These are phyloP conservation scores for Paratilapia polleni DNA, from an alignment of 2,113 vertebrate species.

Conservation along the genomic window DNA sequence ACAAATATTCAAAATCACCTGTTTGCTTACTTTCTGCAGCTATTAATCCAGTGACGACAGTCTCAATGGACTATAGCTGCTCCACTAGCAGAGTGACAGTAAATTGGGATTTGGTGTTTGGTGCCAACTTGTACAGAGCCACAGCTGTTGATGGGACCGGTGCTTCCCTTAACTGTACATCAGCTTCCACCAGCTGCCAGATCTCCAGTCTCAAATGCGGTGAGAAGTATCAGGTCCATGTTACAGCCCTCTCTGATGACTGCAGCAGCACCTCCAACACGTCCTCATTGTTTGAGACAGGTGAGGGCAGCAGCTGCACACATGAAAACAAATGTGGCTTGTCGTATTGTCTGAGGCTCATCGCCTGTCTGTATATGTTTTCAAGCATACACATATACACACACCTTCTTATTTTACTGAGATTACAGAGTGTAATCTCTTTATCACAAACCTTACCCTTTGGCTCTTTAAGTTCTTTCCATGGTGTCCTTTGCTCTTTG, in stretches of 20 bases:
- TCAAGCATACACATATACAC: not conserved
- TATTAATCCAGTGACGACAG: constrained; percentile 57
- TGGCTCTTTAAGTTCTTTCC: constrained; percentile 35
- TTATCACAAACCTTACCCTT: constrained; percentile 10
- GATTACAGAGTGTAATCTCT: not conserved
- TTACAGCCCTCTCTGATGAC: constrained; percentile 60
- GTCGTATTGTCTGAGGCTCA: not conserved
- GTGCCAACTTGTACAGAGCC: constrained; percentile 69
- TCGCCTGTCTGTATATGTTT: not conserved
- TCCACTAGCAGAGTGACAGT: constrained; percentile 52
- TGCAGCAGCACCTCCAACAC: constrained; percentile 64
- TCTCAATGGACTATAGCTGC: constrained; percentile 72
- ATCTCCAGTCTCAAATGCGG: constrained; percentile 71
- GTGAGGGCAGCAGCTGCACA: constrained; percentile 43
- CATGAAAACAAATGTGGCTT: not conserved
- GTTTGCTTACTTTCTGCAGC: constrained; percentile 43
- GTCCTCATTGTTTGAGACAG: constrained; percentile 69
- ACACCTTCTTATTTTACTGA: constrained; percentile 18
- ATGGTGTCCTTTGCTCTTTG: constrained; percentile 40
- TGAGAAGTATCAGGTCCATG: constrained; percentile 60
- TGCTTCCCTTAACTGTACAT: constrained; percentile 61
- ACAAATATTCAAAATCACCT: too few relatives aligned
- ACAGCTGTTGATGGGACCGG: constrained; percentile 48
- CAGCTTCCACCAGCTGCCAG: constrained; percentile 62
- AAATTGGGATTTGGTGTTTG: constrained; percentile 68